Evolutionary conservation across 2,888 invertebrate species (phyloP), one percentile per base, ranked within the genome.

Genomic region (Xestobium rufovillosum): DNA sequence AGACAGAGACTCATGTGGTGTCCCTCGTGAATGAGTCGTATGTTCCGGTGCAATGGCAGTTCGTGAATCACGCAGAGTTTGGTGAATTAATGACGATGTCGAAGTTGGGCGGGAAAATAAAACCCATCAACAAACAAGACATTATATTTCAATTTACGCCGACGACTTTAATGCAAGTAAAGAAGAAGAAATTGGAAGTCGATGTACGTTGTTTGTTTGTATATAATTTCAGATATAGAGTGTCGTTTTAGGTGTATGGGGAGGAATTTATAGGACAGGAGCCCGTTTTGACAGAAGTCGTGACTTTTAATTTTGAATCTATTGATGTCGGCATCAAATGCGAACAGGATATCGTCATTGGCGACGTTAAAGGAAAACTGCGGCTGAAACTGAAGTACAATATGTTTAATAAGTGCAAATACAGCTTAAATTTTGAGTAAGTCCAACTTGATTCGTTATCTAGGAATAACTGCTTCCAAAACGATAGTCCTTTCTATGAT

Each of bases 301-400:
- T n/a, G n/a, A n/a, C n/a, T n/a, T n/a, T n/a, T n/a, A n/a, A n/a
- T n/a, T n/a, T n/a, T n/a, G 78, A 80, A 59, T 73, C 74, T 32
- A 74, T 76, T 35, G 74, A 76, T 47, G 72, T 78, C 3, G 62
- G 65, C 51, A 61, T 79, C 4, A 73, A 76, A 48, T 59, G 55
- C 36, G 33, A 46, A 2, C 47, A 45, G 23, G 48, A 53, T 28
- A 47, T 80, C 10, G 66, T 76, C 47, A 71, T 76, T 41, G 75
- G 75, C 32, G 70, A 69, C 35, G 68, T 76, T 1, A 76, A 73
- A 65, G 75, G 78, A 2, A 72, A 70, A 37, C 67, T 68, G 0
- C 63, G 68, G 1, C 61, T 68, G 11, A 53, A 48, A 1, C 57
- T 65, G 34, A 59, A 65, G 25, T 71, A 78, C 60, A 65, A 64